Percentiles rank a stretch among this genome's conserved stretches.
Evolutionary conservation across 2,797 vertebrate genomes (phyloP).

Genomic region (Peromyscus aztecus): DNA sequence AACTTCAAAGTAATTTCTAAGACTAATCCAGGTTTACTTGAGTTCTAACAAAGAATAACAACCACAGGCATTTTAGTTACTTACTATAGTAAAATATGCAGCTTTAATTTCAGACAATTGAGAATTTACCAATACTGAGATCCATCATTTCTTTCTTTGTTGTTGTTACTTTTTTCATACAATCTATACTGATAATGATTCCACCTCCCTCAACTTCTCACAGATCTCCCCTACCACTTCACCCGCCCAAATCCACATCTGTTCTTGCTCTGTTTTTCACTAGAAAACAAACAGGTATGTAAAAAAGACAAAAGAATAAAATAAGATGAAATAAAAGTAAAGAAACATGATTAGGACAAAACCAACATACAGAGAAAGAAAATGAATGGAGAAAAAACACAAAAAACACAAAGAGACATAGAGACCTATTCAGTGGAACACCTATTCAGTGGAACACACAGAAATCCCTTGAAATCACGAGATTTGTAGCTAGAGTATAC

Average conservation of each 20-base stretch:
- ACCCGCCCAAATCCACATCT: not conserved
- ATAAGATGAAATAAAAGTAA: not conserved
- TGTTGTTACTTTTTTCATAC: not conserved
- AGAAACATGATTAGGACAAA: not conserved
- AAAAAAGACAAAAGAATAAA: not conserved
- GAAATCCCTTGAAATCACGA: not conserved
- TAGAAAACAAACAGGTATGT: not conserved
- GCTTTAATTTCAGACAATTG: not conserved
- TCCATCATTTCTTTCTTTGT: not conserved
- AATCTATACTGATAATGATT: not conserved
- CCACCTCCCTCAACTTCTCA: too few species aligned
- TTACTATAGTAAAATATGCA: not conserved
- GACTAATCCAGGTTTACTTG: not conserved
- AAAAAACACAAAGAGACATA: not conserved
- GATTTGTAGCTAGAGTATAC: not conserved
- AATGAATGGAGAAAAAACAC: not conserved
- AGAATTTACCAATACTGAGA: not conserved
- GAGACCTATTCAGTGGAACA: too few species aligned
- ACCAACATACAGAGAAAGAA: not conserved
- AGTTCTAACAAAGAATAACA: not conserved
- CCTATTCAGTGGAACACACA: too few species aligned
- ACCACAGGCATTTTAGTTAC: not conserved
- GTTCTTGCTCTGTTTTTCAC: not conserved
- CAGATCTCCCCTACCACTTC: accelerated
- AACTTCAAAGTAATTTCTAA: not conserved